Conservation (phyloP, 2,113 vertebrate species). For the Istiophorus platypterus region DNA sequence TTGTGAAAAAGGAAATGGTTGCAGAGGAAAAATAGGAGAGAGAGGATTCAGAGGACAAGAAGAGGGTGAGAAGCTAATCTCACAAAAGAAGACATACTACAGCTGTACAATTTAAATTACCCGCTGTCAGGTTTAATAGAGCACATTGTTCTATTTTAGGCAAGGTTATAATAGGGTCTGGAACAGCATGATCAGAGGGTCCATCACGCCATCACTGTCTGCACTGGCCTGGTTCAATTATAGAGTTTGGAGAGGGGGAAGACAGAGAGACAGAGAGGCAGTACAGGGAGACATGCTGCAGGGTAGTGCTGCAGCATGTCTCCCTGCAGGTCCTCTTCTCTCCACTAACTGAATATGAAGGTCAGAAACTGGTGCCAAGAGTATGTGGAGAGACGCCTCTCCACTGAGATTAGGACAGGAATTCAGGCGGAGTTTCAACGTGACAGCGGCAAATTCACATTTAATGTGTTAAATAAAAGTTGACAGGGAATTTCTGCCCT, state of each 20-base stretch:
- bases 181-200: constrained; percentile 32
- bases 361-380: constrained; percentile 19
- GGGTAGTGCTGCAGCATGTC: constrained; percentile 13
- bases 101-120: constrained; percentile 32
- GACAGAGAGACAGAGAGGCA: neutral
- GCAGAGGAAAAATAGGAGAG: neutral
- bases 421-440: neutral
- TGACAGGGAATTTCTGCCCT: neutral
- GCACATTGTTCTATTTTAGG: constrained; percentile 61
- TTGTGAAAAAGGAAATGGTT: neutral
- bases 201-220: neutral
- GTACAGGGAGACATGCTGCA: neutral
- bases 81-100: neutral
- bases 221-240: constrained; percentile 18
- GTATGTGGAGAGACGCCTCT: constrained; percentile 26
- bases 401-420: constrained; percentile 17
- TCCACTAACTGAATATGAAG: constrained; percentile 31
- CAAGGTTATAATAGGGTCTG: constrained; percentile 41
- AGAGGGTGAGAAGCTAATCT: neutral
- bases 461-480: neutral
- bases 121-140: constrained; percentile 24
- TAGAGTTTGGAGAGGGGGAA: constrained; percentile 13
- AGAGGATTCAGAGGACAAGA: neutral
- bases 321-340: constrained; percentile 26
- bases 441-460: neutral